Evolutionary conservation across 2,113 vertebrate species (phyloP), one percentile per base, ranked within the genome.

Genomic region (Micromys minutus): DNA sequence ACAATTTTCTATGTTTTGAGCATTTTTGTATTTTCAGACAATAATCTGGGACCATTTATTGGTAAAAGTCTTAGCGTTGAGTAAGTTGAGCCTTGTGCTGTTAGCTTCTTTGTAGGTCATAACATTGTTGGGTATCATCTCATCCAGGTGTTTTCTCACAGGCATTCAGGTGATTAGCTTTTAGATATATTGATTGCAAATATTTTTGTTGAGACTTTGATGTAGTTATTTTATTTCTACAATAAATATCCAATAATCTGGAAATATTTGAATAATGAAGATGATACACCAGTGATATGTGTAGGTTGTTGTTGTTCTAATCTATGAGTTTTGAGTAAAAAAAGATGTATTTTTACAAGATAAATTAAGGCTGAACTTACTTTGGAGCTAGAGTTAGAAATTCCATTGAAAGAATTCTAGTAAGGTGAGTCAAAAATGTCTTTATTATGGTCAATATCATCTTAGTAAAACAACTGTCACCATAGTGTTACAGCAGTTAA

Each of bases 141-240:
- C 21, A 72, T 42, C 22, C 22, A 76, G 83, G 45, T 63, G 19
- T 69, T 31, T 87, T 83, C 50, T 45, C 55, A 87, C 83, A 72
- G 39, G 61, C 47, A 65, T 80, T 93, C 71, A 65, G 65, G 84
- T 86, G 59, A 91, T 80, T 91, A 67, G 80, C 67, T n/a, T 93
- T 91, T 81, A 91, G 26, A 47, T 69, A 52, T 87, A 59, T 76
- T 88, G 71, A 39, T 65, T 77, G 52, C 83, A 94, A 87, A 61
- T 81, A 92, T 47, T 85, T 91, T 85, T 96, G 71, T 67, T 71
- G 71, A 50, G 72, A 31, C 86, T 95, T 89, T 94, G 29, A 72
- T 77, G 47, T 47, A 80, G 59, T 67, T 55, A 12, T 84, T 81
- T 94, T 87, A 63, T 84, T 87, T 79, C 11, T 76, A 87, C 61